phyloP scores from a whole-genome alignment of 2,888 invertebrate species.

The Molanna angustata region DNA sequence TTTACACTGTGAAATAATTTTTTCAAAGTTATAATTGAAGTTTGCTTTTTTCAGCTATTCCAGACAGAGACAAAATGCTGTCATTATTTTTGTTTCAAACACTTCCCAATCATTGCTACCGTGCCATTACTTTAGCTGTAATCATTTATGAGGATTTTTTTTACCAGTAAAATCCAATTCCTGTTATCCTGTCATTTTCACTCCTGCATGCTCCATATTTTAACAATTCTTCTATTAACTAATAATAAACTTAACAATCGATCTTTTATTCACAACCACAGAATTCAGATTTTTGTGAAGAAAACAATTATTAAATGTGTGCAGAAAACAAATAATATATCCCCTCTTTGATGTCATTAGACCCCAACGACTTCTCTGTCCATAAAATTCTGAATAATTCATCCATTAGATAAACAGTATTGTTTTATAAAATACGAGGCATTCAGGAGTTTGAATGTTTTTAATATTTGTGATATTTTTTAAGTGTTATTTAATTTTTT shows the following conservation, averaged over 20 bases:
- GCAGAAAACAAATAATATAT: conserved; percentile 22
- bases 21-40: too few relatives aligned
- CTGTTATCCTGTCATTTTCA: conserved; percentile 4
- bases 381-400: too few relatives aligned
- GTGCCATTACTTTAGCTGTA: neutral
- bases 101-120: neutral
- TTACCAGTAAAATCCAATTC: neutral
- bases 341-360: conserved; percentile 6
- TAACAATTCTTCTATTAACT: conserved; percentile 13
- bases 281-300: too few relatives aligned
- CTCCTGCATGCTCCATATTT: conserved; percentile 27
- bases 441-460: conserved; percentile 19
- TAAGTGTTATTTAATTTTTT: too few relatives aligned
- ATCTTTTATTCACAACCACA: neutral
- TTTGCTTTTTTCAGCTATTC: too few relatives aligned
- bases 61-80: neutral
- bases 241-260: neutral
- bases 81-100: neutral
- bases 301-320: conserved; percentile 25
- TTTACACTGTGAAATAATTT: too few relatives aligned
- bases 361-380: too few relatives aligned
- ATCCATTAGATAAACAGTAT: too few relatives aligned
- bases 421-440: conserved; percentile 20
- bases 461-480: too few relatives aligned
- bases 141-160: neutral